Base-by-base conservation (phyloP, 2,113 vertebrate species). In the Glaucidium brasilianum region DNA sequence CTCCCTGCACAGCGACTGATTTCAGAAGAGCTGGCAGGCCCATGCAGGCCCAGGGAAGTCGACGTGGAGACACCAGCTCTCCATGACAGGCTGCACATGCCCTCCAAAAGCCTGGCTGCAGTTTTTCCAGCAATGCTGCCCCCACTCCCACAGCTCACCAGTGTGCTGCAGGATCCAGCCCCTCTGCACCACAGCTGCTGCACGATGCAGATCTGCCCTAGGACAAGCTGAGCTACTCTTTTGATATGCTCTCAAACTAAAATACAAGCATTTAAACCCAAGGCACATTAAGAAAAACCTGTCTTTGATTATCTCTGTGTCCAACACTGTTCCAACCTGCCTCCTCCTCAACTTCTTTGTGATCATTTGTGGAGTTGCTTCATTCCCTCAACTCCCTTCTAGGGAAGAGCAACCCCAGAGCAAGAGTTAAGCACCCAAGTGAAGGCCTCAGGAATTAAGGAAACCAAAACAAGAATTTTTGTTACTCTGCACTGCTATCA, bases 61-160 rank as follows among this genome's bases (percentile, higher is more conserved):
- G 0, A 49, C 1, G 4, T 30, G 58, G 47, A 80, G 58, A 73
- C 29, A 45, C 16, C 16, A 72, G 63, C 32, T 64, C 52, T 21
- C 34, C 10, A 5, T 14, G 47, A 4, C 3, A 2, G 41, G 34
- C 56, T 81, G 30, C 37, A 66, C 32, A 19, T 8, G 66, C 37
- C 55, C 21, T 16, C 1, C 2, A 25, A 32, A 66, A 71, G 72
- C 26, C n/a, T 3, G 16, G 53, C 62, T 63, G 43, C 17, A 80
- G 72, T 79, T 89, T 63, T 55, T 41, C 59, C 76, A 68, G 45
- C 34, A 50, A 22, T 0, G 1, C n/a, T 43, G 56, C 30, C 55
- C 68, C 25, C 2, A 9, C 69, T 39, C 29, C 74, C 0, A 0
- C 50, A 41, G 60, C 45, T 82, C 9, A 1, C 30, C 4, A 3